Conservation (phyloP, 2,888 invertebrate genomes). For the Allophyes oxyacanthae region DNA sequence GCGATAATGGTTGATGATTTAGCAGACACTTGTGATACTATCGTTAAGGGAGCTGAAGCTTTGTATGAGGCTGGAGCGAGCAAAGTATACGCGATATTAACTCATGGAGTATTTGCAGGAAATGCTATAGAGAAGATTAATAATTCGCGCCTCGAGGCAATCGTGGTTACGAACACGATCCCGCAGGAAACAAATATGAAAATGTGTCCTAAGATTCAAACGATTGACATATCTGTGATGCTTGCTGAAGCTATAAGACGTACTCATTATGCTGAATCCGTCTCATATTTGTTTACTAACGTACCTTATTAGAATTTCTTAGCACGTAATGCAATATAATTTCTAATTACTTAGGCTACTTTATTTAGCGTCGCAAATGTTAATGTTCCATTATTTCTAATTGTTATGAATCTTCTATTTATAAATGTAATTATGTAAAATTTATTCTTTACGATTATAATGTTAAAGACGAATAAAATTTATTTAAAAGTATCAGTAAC, state of each 20-base stretch:
- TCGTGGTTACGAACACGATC: constrained; percentile 97
- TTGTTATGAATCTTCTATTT: constrained; percentile 16
- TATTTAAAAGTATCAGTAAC: constrained; percentile 3
- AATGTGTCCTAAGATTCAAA: constrained; percentile 93
- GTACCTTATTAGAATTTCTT: constrained; percentile 93
- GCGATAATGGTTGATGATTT: constrained; percentile 97
- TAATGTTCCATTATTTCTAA: constrained; percentile 10
- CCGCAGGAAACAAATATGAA: constrained; percentile 97
- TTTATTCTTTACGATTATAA: constrained; percentile 7
- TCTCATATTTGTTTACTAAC: constrained; percentile 99
- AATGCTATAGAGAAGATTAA: constrained; percentile 96
- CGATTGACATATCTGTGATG: constrained; percentile 99
- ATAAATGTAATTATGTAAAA: constrained; percentile 20
- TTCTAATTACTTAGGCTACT: constrained; percentile 8
- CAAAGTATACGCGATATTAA: constrained; percentile 96
- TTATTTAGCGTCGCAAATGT: constrained; percentile 15
- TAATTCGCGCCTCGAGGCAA: constrained; percentile 95
- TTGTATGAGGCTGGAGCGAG: constrained; percentile 95
- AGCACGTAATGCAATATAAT: constrained; percentile 1
- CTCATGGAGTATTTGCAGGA: constrained; percentile 97
- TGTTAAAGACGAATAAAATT: constrained; percentile 29
- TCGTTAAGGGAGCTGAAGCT: constrained; percentile 96
- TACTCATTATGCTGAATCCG: constrained; percentile 99
- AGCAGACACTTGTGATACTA: constrained; percentile 97
- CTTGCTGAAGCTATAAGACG: constrained; percentile 99